Conservation (phyloP, 2,113 vertebrate species). For the Forbesichthys papilliferus region DNA sequence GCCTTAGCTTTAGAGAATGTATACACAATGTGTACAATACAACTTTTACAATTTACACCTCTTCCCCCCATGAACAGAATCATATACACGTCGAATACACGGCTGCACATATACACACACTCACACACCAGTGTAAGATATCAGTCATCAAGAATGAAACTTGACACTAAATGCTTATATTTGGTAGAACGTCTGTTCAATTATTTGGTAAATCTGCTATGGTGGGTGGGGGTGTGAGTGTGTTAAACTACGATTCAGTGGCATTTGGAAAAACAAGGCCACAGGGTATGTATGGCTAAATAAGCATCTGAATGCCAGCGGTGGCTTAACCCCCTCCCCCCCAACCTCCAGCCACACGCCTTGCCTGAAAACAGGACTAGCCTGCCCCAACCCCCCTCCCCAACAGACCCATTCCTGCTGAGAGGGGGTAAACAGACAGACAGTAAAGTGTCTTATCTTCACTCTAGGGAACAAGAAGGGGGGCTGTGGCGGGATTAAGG, state of each 20-base stretch:
- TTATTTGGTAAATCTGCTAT: too few relatives aligned
- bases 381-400: slow-evolving; percentile 40
- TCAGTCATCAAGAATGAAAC: neutral
- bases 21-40: too few relatives aligned
- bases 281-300: slow-evolving; percentile 45
- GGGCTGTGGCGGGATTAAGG: slow-evolving; percentile 27
- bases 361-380: slow-evolving; percentile 60
- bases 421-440: slow-evolving; percentile 66
- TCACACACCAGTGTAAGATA: neutral
- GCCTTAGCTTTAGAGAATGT: too few relatives aligned
- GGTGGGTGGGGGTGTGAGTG: slow-evolving; percentile 15
- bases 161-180: slow-evolving; percentile 9
- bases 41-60: too few relatives aligned
- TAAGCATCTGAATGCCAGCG: slow-evolving; percentile 64
- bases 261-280: slow-evolving; percentile 37
- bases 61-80: too few relatives aligned
- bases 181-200: neutral
- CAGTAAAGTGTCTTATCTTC: slow-evolving; percentile 63
- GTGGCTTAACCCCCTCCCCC: slow-evolving; percentile 52
- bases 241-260: slow-evolving; percentile 32
- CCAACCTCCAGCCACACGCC: slow-evolving; percentile 41
- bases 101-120: neutral
- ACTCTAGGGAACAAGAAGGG: slow-evolving; percentile 48
- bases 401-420: slow-evolving; percentile 42
- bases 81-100: too few relatives aligned